phyloP scores from a whole-genome alignment of 2,113 vertebrate genomes.

The Indicator indicator region DNA sequence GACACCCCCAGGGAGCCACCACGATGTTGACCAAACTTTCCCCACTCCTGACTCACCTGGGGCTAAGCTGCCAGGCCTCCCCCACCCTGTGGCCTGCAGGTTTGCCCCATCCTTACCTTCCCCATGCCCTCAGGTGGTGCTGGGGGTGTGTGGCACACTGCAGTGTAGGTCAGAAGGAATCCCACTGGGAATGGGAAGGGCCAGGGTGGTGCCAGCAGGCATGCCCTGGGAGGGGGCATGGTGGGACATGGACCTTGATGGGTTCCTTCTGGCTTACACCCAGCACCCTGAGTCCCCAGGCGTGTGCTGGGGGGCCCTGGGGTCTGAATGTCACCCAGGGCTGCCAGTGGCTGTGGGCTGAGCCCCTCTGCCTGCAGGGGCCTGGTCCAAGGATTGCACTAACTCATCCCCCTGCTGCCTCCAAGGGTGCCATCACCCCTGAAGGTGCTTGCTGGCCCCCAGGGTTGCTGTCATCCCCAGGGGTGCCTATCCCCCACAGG shows the following conservation, averaged over 20 bases:
- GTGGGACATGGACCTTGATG: too few species aligned
- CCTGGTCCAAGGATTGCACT: not conserved
- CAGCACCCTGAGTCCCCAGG: accelerated
- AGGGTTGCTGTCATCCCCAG: not conserved
- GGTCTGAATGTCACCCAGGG: not conserved
- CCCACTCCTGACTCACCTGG: accelerated
- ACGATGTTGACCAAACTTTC: not conserved
- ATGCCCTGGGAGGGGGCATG: accelerated
- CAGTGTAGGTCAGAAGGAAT: not conserved
- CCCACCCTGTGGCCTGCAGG: not conserved
- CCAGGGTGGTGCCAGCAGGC: accelerated
- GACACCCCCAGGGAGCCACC: not conserved
- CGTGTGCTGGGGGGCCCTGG: accelerated
- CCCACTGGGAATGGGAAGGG: accelerated
- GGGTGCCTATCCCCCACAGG: not conserved
- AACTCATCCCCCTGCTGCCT: not conserved
- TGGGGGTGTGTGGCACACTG: accelerated
- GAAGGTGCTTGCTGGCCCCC: not conserved
- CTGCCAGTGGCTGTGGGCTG: not conserved
- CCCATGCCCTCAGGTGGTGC: accelerated
- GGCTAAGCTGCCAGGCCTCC: accelerated
- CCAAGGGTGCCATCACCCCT: not conserved
- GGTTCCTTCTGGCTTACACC: not conserved
- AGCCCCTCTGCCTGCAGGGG: not conserved
- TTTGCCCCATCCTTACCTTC: accelerated